These are phyloP conservation scores for Cartodere bifasciata DNA, from an alignment of 2,888 invertebrate species.

Conservation along the genomic window DNA sequence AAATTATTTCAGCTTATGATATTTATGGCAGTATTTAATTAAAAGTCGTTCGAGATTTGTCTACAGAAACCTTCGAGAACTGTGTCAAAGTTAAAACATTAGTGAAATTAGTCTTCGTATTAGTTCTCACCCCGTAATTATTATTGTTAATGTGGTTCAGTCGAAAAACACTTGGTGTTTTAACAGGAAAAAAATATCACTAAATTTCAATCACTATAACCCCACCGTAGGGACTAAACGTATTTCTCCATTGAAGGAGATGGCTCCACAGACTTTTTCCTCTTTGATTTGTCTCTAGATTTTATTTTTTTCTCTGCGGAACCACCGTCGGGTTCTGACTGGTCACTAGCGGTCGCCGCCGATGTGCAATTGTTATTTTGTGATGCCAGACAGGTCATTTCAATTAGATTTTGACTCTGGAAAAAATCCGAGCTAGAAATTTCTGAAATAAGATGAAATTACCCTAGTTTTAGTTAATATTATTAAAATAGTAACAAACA, in stretches of 20 bases:
- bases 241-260: slow-evolving; percentile 8
- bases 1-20: too few relatives aligned
- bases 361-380: slow-evolving; percentile 49
- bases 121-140: too few relatives aligned
- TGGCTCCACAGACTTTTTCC: slow-evolving; percentile 9
- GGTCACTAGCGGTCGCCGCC: slow-evolving; percentile 20
- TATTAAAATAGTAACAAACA: slow-evolving; percentile 19
- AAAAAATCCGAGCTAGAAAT: slow-evolving; percentile 39
- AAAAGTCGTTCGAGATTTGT: too few relatives aligned
- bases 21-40: too few relatives aligned
- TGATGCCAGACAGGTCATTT: slow-evolving; percentile 51
- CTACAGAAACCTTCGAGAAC: too few relatives aligned
- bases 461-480: slow-evolving; percentile 36
- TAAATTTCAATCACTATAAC: too few relatives aligned
- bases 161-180: too few relatives aligned
- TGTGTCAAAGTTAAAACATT: too few relatives aligned
- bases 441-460: slow-evolving; percentile 37
- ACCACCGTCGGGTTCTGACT: slow-evolving; percentile 11
- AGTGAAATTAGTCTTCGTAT: too few relatives aligned
- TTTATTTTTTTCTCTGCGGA: slow-evolving; percentile 9
- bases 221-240: too few relatives aligned
- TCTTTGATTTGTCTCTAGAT: slow-evolving; percentile 8
- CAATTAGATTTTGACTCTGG: slow-evolving; percentile 45
- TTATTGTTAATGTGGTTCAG: too few relatives aligned
- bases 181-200: too few relatives aligned